Conservation (phyloP, 1,140 invertebrate genomes). For the Sycophila sp. region DNA sequence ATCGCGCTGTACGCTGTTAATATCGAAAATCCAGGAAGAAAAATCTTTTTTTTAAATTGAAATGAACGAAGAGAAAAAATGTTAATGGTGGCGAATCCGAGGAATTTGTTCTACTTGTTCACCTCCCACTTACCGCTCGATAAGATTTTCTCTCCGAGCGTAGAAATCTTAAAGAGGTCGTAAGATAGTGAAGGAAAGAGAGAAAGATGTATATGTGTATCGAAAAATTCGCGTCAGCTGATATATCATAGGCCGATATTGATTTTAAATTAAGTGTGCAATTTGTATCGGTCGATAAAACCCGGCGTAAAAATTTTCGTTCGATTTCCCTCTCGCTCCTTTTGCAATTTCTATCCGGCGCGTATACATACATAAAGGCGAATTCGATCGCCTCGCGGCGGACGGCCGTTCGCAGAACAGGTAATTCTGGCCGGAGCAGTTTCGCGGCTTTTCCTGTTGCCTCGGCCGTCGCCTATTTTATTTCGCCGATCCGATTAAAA, state of each 20-base stretch:
- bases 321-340: not conserved
- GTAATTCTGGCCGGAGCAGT: slow-evolving; percentile 21
- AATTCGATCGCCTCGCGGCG: not conserved
- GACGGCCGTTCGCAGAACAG: not conserved
- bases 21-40: no score
- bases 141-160: not conserved
- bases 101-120: no score
- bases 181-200: not conserved
- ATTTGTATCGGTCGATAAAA: not conserved
- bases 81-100: no score
- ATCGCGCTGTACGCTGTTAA: no score
- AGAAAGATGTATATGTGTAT: no score
- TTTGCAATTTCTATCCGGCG: not conserved
- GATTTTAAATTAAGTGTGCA: no score
- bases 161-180: no score
- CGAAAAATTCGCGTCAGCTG: not conserved
- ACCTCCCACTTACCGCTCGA: no score
- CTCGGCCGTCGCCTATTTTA: not conserved
- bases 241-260: no score
- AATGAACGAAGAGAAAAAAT: no score
- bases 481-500: slow-evolving; percentile 5
- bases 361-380: no score
- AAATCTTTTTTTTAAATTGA: no score
- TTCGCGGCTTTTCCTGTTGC: slow-evolving; percentile 2
- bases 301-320: not conserved